Evolutionary conservation across 2,888 invertebrate species (phyloP).

Genomic region (Melipona bicolor): DNA sequence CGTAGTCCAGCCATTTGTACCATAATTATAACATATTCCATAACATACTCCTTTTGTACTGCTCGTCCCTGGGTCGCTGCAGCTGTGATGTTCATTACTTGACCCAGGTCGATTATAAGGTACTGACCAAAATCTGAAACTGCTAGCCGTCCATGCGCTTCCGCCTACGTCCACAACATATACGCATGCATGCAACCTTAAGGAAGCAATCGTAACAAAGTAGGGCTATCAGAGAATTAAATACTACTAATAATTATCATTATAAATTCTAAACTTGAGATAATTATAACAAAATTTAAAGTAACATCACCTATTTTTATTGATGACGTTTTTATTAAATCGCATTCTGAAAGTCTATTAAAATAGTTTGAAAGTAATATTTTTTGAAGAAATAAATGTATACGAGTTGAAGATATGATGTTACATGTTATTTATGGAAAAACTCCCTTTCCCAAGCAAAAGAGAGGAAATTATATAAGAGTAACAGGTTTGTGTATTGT

Average conservation of each 20-base stretch:
- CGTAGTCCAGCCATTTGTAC: constrained; percentile 95
- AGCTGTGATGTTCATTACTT: constrained; percentile 94
- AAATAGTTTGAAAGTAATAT: constrained; percentile 21
- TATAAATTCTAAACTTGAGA: constrained; percentile 1
- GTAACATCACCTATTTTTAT: constrained; percentile 6
- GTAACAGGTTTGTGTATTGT: constrained; percentile 37
- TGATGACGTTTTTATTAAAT: background rate
- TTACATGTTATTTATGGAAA: constrained; percentile 34
- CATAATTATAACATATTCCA: constrained; percentile 97
- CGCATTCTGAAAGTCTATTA: constrained; percentile 4
- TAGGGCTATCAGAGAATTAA: constrained; percentile 38
- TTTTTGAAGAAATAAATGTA: constrained; percentile 11
- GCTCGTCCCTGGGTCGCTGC: constrained; percentile 96
- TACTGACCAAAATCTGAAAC: constrained; percentile 97
- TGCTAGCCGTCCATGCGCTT: constrained; percentile 96
- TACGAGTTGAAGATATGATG: constrained; percentile 18
- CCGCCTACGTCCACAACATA: constrained; percentile 88
- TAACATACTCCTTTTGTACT: constrained; percentile 95
- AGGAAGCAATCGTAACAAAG: constrained; percentile 59
- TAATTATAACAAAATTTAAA: constrained; percentile 13
- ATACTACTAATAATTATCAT: constrained; percentile 26
- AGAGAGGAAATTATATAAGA: constrained; percentile 34
- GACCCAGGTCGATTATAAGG: constrained; percentile 94
- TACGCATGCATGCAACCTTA: constrained; percentile 82
- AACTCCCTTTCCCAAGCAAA: constrained; percentile 42